Percentiles rank a stretch among this genome's conserved stretches.
Conservation (phyloP, 2,888 invertebrate species). For the Cactoblastis cactorum region DNA sequence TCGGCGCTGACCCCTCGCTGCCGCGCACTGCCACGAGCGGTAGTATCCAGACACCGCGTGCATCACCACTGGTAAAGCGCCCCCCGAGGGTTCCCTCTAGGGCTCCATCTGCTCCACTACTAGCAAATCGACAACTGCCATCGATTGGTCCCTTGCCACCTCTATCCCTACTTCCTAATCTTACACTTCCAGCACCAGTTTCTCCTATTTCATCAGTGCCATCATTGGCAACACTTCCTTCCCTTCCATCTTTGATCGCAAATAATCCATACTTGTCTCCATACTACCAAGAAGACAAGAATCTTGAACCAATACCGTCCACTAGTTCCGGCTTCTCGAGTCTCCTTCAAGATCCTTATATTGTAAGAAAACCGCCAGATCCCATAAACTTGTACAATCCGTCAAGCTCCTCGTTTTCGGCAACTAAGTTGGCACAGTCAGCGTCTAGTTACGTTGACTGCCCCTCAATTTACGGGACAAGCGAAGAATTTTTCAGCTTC, state of each 20-base stretch:
- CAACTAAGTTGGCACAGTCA: not conserved
- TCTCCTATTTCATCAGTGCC: not conserved
- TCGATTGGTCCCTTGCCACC: not conserved
- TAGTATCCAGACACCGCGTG: not conserved
- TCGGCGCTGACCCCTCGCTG: not conserved
- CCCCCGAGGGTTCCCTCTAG: not conserved
- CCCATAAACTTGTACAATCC: not conserved
- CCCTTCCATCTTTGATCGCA: not conserved
- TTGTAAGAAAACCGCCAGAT: not conserved
- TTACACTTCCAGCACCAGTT: not conserved
- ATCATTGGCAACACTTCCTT: not conserved
- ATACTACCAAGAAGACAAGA: not conserved
- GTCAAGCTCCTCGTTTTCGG: not conserved
- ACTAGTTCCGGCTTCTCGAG: not conserved
- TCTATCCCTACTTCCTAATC: not conserved
- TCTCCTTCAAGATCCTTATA: not conserved
- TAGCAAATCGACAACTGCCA: not conserved
- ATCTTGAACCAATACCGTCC: not conserved
- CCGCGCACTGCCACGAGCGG: slow-evolving; percentile 2
- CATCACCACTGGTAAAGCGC: not conserved
- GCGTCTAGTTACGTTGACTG: not conserved
- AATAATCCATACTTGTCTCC: not conserved
- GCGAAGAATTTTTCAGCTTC: no score
- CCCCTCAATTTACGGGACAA: not conserved
- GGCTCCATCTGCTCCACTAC: not conserved